Conservation (phyloP, 2,797 vertebrate genomes). For the Microctenopoma steveboyesi region DNA sequence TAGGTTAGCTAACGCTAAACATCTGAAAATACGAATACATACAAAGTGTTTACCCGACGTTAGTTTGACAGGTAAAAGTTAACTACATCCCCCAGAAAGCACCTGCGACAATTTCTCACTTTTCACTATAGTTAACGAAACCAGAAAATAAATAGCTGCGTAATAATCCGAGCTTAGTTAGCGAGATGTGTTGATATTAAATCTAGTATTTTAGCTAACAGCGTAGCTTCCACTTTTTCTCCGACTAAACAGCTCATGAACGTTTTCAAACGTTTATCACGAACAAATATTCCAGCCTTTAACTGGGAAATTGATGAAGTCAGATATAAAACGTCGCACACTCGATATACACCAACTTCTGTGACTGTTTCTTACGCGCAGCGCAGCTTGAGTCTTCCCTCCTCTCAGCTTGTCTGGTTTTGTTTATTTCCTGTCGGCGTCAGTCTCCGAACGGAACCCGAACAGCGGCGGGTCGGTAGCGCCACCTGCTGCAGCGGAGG, state of each 20-base stretch:
- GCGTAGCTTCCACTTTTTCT: neutral
- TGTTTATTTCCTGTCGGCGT: constrained; percentile 68
- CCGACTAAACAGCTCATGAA: neutral
- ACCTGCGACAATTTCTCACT: neutral
- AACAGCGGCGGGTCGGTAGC: neutral
- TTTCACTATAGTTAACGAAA: neutral
- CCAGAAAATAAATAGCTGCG: neutral
- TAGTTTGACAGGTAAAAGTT: neutral
- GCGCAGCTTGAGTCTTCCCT: constrained; percentile 45
- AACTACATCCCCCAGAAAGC: neutral
- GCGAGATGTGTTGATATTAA: neutral
- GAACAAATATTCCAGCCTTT: neutral
- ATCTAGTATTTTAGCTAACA: constrained; percentile 1
- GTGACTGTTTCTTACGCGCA: constrained; percentile 23
- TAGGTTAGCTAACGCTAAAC: neutral
- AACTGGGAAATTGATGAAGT: neutral
- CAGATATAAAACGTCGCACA: neutral
- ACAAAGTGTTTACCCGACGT: neutral
- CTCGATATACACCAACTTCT: neutral
- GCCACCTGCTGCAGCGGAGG: neutral
- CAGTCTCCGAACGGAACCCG: constrained; percentile 27
- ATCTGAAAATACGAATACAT: too few species aligned
- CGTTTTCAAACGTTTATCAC: neutral
- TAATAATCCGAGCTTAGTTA: neutral
- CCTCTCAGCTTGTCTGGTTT: constrained; percentile 47